phyloP scores from a whole-genome alignment of 2,797 vertebrate species.

The Chaetophractus vellerosus region DNA sequence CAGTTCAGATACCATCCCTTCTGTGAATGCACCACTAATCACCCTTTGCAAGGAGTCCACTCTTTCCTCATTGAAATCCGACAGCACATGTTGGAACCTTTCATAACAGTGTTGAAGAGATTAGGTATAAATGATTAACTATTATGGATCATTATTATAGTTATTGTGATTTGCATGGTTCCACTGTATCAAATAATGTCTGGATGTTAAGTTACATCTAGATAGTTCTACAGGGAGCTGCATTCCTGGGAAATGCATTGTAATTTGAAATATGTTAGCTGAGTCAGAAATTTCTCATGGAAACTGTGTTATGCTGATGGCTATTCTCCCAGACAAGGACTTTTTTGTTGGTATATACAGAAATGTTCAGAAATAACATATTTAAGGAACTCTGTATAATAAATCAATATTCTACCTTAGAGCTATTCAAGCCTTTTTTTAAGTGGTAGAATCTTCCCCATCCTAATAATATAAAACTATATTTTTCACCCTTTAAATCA shows the following conservation, averaged over 20 bases:
- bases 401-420: neutral
- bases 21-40: neutral
- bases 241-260: neutral
- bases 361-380: neutral
- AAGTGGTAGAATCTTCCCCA: neutral
- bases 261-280: neutral
- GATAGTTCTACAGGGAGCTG: neutral
- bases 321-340: neutral
- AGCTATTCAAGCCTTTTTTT: slow-evolving; percentile 18
- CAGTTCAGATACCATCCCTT: neutral
- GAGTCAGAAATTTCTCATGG: neutral
- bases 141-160: neutral
- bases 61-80: neutral
- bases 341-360: neutral
- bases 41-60: neutral
- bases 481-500: slow-evolving; percentile 8
- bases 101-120: neutral
- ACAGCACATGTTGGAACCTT: neutral
- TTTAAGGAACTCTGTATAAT: neutral
- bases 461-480: neutral
- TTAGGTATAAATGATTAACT: neutral
- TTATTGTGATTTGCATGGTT: slow-evolving; percentile 24
- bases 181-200: neutral
- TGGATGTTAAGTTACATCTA: neutral
- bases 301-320: neutral